phyloP scores from a whole-genome alignment of 2,797 vertebrate species.

The Arnoldichthys spilopterus region DNA sequence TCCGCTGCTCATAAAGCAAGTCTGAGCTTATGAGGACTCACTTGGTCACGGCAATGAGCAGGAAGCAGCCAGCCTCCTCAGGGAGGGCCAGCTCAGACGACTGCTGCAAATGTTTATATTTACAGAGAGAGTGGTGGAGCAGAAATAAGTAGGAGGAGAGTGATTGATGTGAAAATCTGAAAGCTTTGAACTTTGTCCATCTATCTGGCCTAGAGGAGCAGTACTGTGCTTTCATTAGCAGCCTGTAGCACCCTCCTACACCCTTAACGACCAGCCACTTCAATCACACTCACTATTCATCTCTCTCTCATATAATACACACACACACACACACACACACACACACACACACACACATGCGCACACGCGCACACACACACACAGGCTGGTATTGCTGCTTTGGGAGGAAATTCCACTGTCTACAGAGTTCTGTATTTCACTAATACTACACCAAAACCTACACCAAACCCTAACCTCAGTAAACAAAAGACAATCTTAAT shows the following conservation, averaged over 20 bases:
- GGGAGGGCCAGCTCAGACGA: background rate
- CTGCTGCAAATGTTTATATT: constrained; percentile 35
- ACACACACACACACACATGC: too few species aligned
- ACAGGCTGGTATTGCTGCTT: too few species aligned
- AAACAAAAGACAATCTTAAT: too few species aligned
- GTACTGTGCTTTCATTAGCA: constrained; percentile 72
- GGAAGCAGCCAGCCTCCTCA: background rate
- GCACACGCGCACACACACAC: too few species aligned
- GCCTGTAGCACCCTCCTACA: constrained; percentile 65
- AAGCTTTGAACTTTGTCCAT: constrained; percentile 66
- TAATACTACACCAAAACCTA: too few species aligned
- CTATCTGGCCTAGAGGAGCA: constrained; percentile 63
- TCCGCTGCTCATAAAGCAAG: constrained; percentile 20
- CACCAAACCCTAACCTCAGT: too few species aligned
- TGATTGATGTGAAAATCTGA: constrained; percentile 41
- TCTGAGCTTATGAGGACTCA: constrained; percentile 29
- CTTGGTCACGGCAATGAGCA: constrained; percentile 16
- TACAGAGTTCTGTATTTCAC: too few species aligned
- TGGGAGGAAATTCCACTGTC: too few species aligned
- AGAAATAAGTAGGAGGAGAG: background rate
- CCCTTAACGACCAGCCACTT: constrained; percentile 66
- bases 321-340: too few species aligned
- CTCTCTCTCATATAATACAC: too few species aligned
- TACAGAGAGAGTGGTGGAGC: background rate
- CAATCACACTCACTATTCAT: constrained; percentile 64